Conservation (phyloP, 2,888 invertebrate genomes). For the Trachelus stipa region DNA sequence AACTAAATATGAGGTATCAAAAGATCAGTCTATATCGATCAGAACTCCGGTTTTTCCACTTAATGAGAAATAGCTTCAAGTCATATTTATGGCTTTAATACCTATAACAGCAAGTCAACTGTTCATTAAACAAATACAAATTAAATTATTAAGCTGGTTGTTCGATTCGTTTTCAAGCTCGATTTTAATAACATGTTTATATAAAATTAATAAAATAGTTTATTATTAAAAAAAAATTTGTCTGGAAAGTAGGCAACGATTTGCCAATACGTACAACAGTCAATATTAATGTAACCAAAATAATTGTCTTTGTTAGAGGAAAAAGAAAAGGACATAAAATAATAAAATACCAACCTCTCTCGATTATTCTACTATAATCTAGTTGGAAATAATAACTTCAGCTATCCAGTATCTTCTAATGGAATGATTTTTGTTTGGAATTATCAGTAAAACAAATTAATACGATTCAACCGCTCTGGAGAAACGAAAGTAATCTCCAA, state of each 20-base stretch:
- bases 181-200: neutral
- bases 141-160: neutral
- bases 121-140: neutral
- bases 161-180: neutral
- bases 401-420: neutral
- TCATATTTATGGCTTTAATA: neutral
- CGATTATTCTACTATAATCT: neutral
- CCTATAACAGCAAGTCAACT: neutral
- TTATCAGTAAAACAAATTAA: neutral
- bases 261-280: neutral
- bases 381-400: neutral
- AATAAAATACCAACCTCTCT: neutral
- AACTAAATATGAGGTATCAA: neutral
- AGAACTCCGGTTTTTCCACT: neutral
- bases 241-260: too few species aligned
- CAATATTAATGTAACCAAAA: neutral
- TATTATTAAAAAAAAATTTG: too few species aligned
- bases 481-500: neutral
- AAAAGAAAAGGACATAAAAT: neutral
- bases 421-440: neutral
- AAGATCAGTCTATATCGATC: neutral
- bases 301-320: neutral
- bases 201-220: neutral
- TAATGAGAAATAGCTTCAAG: neutral
- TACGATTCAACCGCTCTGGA: neutral